Evolutionary conservation across 2,113 vertebrate species (phyloP).

Genomic region (Solenodon paradoxus): DNA sequence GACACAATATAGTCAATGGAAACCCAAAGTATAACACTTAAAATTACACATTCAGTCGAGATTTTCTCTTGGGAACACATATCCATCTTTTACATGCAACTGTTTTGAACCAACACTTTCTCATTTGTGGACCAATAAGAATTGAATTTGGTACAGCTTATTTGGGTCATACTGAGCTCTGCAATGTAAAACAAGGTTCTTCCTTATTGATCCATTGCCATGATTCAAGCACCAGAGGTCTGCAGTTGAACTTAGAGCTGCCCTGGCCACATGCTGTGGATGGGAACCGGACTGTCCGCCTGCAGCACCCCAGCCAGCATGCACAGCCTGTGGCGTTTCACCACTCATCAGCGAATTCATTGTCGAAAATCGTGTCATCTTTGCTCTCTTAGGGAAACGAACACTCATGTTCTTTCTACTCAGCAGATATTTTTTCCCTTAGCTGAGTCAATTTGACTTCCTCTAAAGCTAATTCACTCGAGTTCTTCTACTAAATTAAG

Average conservation of each 20-base stretch:
- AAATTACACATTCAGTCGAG: neutral
- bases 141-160: neutral
- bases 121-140: neutral
- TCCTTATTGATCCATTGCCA: neutral
- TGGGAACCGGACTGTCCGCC: neutral
- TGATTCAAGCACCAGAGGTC: neutral
- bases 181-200: constrained; percentile 1
- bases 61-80: neutral
- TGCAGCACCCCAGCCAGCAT: neutral
- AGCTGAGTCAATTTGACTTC: neutral
- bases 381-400: neutral
- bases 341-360: neutral
- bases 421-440: neutral
- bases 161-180: neutral
- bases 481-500: neutral
- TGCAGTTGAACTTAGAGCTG: neutral
- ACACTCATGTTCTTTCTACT: neutral
- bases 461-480: neutral
- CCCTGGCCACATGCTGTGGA: neutral
- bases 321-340: neutral
- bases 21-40: neutral
- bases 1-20: neutral
- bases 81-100: neutral
- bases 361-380: neutral
- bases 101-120: neutral